Conservation (phyloP, 2,113 vertebrate genomes). For the Cynocephalus volans region DNA sequence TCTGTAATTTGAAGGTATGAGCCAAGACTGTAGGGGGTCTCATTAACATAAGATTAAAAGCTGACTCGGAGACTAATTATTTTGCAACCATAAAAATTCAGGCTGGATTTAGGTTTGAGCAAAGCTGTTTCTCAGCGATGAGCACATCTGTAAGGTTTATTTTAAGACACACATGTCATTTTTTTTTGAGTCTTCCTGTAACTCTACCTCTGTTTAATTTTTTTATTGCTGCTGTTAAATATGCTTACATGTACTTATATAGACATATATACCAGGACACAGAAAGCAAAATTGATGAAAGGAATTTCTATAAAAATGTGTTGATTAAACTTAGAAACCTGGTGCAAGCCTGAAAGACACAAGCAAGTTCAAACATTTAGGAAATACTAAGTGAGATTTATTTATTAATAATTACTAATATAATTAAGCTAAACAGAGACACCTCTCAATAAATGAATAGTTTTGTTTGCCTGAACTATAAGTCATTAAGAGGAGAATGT, state of each 20-base stretch:
- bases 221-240: background rate
- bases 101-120: conserved; percentile 70
- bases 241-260: background rate
- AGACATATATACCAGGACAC: background rate
- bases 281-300: conserved; percentile 53
- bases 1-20: conserved; percentile 86
- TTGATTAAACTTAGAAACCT: conserved; percentile 39
- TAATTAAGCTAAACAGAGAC: background rate
- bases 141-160: conserved; percentile 3
- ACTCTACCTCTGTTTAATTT: background rate
- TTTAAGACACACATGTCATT: conserved; percentile 41
- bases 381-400: conserved; percentile 47
- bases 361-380: conserved; percentile 57
- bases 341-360: background rate
- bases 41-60: conserved; percentile 86
- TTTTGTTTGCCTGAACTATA: conserved; percentile 29
- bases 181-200: conserved; percentile 36
- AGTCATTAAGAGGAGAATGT: background rate
- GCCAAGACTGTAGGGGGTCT: conserved; percentile 85
- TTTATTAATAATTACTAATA: conserved; percentile 66
- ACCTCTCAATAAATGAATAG: background rate
- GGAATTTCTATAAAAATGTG: conserved; percentile 5
- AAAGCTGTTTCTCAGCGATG: conserved; percentile 62
- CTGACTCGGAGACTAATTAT: conserved; percentile 87
- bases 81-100: conserved; percentile 71